Percentiles rank a stretch among this genome's conserved stretches.
These are phyloP conservation scores for Rhynchotus rufescens DNA, from an alignment of 2,797 vertebrate genomes.

Conservation along the genomic window DNA sequence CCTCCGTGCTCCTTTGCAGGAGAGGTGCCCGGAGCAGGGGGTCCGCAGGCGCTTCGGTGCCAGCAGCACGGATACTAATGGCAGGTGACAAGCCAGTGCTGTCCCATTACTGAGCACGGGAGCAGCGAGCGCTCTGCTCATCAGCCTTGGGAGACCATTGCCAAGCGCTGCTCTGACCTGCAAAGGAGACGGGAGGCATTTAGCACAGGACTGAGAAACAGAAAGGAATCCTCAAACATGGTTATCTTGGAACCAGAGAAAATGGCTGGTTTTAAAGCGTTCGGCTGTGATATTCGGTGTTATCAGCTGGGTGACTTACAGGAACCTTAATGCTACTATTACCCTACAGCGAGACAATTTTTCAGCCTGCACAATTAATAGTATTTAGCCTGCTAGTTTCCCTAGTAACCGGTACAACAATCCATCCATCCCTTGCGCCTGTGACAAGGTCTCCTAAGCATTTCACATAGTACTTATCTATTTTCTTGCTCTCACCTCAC, in stretches of 20 bases:
- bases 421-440: neutral
- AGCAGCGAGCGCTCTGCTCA: neutral
- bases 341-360: neutral
- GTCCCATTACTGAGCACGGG: neutral
- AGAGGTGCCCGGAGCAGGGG: neutral
- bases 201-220: neutral
- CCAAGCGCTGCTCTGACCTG: neutral
- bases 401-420: slow-evolving; percentile 32
- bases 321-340: neutral
- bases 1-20: slow-evolving; percentile 85
- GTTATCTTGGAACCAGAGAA: neutral
- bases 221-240: neutral
- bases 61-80: neutral
- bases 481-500: slow-evolving; percentile 76
- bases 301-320: neutral
- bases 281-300: neutral
- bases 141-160: neutral
- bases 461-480: slow-evolving; percentile 61
- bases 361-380: slow-evolving; percentile 47
- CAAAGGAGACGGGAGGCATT: neutral
- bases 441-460: slow-evolving; percentile 43
- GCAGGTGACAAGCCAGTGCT: neutral
- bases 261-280: neutral
- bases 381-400: slow-evolving; percentile 52
- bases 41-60: neutral